Conservation (phyloP, 2,888 invertebrate genomes). For the Odontomyia ornata region DNA sequence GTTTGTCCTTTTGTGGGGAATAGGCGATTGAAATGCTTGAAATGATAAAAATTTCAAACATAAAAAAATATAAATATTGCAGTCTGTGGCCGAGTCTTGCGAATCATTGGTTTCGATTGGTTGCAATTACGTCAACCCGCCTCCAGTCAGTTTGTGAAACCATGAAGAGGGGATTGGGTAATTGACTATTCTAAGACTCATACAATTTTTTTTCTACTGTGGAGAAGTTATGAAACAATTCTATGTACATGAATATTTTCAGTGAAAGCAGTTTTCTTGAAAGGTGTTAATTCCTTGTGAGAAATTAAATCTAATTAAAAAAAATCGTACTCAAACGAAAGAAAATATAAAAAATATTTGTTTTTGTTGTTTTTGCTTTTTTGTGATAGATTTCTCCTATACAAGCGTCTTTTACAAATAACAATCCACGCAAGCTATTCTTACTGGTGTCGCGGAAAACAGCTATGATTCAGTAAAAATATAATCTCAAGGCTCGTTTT, state of each 20-base stretch:
- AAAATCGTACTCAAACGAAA: slow-evolving; percentile 17
- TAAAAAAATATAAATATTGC: not conserved
- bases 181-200: too few relatives aligned
- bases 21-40: not conserved
- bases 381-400: slow-evolving; percentile 3
- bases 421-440: slow-evolving; percentile 5
- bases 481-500: not conserved
- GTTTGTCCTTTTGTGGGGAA: not conserved
- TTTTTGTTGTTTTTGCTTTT: not conserved
- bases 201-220: too few relatives aligned
- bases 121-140: too few relatives aligned
- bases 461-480: not conserved
- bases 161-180: too few relatives aligned
- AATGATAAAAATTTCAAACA: not conserved
- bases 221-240: not conserved
- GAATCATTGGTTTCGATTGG: too few relatives aligned
- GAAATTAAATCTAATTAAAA: too few relatives aligned
- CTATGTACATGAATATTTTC: not conserved
- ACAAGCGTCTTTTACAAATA: not conserved
- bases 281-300: too few relatives aligned
- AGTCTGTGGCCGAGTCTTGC: not conserved
- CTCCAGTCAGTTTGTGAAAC: too few relatives aligned
- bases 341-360: not conserved
- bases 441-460: not conserved
- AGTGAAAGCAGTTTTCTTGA: not conserved